Conservation (phyloP, 2,888 invertebrate genomes). For the Lepas anatifera region DNA sequence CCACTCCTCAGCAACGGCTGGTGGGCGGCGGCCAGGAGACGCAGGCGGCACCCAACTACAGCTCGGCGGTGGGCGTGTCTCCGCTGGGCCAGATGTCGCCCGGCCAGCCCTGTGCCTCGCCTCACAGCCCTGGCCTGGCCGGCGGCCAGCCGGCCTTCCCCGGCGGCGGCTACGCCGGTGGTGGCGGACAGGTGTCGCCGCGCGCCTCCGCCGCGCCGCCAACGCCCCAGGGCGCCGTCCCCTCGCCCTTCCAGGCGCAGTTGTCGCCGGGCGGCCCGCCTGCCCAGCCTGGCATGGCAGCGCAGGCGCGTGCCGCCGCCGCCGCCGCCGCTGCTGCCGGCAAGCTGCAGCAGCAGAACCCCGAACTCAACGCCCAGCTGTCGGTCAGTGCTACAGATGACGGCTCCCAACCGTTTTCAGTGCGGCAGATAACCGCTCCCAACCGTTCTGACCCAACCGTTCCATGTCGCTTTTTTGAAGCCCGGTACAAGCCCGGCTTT, state of each 20-base stretch:
- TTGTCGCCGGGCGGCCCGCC: neutral
- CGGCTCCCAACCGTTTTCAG: too few species aligned
- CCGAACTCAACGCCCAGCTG: slow-evolving; percentile 76
- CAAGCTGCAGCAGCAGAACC: slow-evolving; percentile 48
- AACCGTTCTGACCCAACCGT: too few species aligned
- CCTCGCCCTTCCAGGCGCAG: neutral
- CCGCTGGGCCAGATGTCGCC: slow-evolving; percentile 32
- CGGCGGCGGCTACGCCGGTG: slow-evolving; percentile 20
- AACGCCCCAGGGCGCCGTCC: slow-evolving; percentile 14
- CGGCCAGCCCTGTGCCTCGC: slow-evolving; percentile 30
- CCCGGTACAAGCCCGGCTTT: too few species aligned
- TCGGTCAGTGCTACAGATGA: slow-evolving; percentile 62
- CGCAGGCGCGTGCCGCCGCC: neutral
- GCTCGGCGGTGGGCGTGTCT: slow-evolving; percentile 32
- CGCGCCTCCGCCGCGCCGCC: slow-evolving; percentile 19
- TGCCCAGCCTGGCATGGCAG: neutral
- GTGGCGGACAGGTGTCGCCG: slow-evolving; percentile 32
- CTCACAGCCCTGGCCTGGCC: slow-evolving; percentile 27
- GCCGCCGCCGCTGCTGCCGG: slow-evolving; percentile 38
- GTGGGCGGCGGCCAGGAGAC: slow-evolving; percentile 41
- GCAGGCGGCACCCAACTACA: slow-evolving; percentile 51
- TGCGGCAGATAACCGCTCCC: too few species aligned
- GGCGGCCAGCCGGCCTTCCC: slow-evolving; percentile 29
- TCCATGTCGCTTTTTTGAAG: too few species aligned
- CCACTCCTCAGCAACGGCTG: slow-evolving; percentile 34